Conservation (phyloP, 2,113 vertebrate genomes). For the Clarias magur region DNA sequence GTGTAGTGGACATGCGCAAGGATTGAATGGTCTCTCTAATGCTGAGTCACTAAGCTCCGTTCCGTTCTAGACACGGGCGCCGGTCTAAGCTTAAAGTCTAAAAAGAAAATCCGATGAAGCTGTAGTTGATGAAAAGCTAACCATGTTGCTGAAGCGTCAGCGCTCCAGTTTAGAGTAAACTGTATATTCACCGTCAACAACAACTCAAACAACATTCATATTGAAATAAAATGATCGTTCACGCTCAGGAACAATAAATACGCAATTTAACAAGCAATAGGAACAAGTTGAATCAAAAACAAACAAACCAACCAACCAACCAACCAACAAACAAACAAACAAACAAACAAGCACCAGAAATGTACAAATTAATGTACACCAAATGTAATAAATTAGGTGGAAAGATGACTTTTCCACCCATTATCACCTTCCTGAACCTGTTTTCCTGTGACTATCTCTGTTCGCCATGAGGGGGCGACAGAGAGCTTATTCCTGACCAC, state of each 20-base stretch:
- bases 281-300: conserved; percentile 18
- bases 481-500: background rate
- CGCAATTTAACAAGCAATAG: conserved; percentile 44
- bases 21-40: background rate
- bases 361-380: conserved; percentile 6
- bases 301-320: conserved; percentile 25
- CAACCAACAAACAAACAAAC: conserved; percentile 24
- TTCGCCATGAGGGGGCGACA: conserved; percentile 42
- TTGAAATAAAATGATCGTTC: conserved; percentile 37
- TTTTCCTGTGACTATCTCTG: background rate
- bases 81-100: background rate
- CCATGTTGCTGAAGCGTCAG: background rate
- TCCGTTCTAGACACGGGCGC: background rate
- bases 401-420: conserved; percentile 13
- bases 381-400: conserved; percentile 32
- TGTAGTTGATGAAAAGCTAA: background rate
- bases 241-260: conserved; percentile 52
- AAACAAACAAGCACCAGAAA: conserved; percentile 42
- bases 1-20: background rate
- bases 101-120: background rate
- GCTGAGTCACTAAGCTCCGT: background rate
- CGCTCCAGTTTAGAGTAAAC: background rate
- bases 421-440: background rate
- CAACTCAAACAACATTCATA: conserved; percentile 19
- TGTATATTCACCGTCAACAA: background rate